Evolutionary conservation across 1,140 invertebrate genomes (phyloP).

Genomic region (Drosophila arawakana): DNA sequence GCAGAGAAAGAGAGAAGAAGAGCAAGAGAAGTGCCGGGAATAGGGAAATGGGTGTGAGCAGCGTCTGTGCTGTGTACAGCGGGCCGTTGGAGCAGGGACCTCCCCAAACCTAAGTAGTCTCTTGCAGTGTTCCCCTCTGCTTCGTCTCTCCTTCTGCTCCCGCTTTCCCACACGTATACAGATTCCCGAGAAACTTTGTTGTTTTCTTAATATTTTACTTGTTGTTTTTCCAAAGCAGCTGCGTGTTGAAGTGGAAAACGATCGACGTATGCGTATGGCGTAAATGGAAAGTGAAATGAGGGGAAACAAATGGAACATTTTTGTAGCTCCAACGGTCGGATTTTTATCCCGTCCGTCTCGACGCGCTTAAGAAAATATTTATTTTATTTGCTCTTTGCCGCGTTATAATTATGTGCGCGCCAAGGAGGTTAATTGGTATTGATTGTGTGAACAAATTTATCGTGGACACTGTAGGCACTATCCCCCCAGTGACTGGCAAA

Average conservation of each 20-base stretch:
- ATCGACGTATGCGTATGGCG: conserved; percentile 40
- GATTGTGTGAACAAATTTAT: conserved; percentile 62
- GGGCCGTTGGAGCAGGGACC: conserved; percentile 8
- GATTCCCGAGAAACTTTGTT: conserved; percentile 13
- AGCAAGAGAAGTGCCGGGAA: not conserved
- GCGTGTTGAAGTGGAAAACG: conserved; percentile 63
- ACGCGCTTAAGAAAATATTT: conserved; percentile 57
- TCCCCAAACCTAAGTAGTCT: conserved; percentile 29
- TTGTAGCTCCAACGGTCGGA: conserved; percentile 13
- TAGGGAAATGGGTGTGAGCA: not conserved
- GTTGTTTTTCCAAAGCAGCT: conserved; percentile 52
- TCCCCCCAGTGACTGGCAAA: not conserved
- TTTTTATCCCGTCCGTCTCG: conserved; percentile 27
- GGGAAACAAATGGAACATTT: not conserved
- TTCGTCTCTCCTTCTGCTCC: not conserved
- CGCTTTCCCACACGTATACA: too few relatives aligned
- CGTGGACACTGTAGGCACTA: conserved; percentile 23
- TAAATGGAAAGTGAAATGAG: not conserved
- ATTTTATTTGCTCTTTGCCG: conserved; percentile 49
- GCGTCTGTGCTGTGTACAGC: not conserved
- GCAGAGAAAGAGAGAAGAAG: not conserved
- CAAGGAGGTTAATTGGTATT: conserved; percentile 70
- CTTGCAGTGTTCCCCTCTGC: conserved; percentile 4
- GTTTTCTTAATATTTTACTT: conserved; percentile 39
- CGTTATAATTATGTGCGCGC: conserved; percentile 52